phyloP scores from a whole-genome alignment of 1,140 invertebrate genomes.

The Sipha flava region DNA sequence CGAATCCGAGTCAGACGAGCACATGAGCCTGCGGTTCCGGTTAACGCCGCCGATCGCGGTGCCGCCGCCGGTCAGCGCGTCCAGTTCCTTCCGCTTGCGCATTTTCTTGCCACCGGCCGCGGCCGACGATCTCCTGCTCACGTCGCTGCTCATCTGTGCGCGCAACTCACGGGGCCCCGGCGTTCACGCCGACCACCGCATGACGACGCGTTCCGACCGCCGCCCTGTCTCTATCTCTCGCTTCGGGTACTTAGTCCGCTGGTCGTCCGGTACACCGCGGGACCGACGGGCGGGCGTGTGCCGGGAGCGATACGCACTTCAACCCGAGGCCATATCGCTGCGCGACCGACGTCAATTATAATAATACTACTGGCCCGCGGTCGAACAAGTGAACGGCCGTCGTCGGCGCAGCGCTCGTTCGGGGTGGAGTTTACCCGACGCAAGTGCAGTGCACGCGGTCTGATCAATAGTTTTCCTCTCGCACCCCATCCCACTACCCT shows the following conservation, averaged over 20 bases:
- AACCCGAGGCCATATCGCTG: too few species aligned
- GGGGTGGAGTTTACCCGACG: neutral
- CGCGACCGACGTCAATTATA: too few species aligned
- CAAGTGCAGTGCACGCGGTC: neutral
- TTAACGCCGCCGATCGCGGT: neutral
- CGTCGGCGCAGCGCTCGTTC: neutral
- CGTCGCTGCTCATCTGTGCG: slow-evolving; percentile 24
- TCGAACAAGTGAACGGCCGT: neutral
- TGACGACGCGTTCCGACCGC: too few species aligned
- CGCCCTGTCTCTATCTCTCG: too few species aligned
- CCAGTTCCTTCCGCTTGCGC: slow-evolving; percentile 51
- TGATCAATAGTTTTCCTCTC: neutral
- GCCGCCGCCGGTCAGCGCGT: slow-evolving; percentile 44
- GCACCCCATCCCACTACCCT: too few species aligned
- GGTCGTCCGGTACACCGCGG: too few species aligned
- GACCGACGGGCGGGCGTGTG: too few species aligned
- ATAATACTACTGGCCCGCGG: too few species aligned
- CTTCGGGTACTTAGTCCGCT: too few species aligned
- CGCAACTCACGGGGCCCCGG: too few species aligned
- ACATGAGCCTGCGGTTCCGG: slow-evolving; percentile 6
- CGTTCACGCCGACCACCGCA: too few species aligned
- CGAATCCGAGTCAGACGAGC: slow-evolving; percentile 40
- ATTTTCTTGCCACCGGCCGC: slow-evolving; percentile 48
- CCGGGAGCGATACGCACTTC: too few species aligned
- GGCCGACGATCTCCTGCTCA: slow-evolving; percentile 33